A percentile compares a stretch with the other conserved stretches of the same genome.
Conservation (phyloP, 1,140 invertebrate species). For the Drosophila sproati region DNA sequence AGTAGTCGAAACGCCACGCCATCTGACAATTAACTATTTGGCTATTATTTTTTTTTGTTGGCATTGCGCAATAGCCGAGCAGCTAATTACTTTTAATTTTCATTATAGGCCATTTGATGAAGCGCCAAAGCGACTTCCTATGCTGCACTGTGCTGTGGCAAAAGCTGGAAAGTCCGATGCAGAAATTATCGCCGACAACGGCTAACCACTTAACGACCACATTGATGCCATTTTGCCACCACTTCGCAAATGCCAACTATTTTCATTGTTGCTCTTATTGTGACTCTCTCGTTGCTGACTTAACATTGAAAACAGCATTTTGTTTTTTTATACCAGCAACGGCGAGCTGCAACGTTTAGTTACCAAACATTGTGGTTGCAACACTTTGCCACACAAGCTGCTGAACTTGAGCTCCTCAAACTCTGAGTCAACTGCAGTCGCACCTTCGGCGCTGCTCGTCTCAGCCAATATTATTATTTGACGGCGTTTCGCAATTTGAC, state of each 20-base stretch:
- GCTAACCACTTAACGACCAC: slow-evolving; percentile 54
- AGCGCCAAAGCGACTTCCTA: slow-evolving; percentile 57
- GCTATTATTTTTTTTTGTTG: slow-evolving; percentile 25
- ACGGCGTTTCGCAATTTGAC: slow-evolving; percentile 19
- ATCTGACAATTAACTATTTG: slow-evolving; percentile 47
- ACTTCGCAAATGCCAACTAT: slow-evolving; percentile 33
- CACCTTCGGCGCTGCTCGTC: neutral
- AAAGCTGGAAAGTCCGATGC: slow-evolving; percentile 48
- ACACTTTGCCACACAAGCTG: slow-evolving; percentile 26
- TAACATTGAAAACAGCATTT: slow-evolving; percentile 66
- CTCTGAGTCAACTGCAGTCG: slow-evolving; percentile 28
- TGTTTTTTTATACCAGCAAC: slow-evolving; percentile 20
- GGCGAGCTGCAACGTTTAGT: neutral
- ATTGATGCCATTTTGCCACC: neutral
- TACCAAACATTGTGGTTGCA: slow-evolving; percentile 35
- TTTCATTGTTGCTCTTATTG: slow-evolving; percentile 30
- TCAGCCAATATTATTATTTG: slow-evolving; percentile 30
- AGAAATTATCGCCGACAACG: slow-evolving; percentile 42
- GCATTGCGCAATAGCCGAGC: slow-evolving; percentile 53
- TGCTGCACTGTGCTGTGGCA: slow-evolving; percentile 3
- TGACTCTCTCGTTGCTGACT: slow-evolving; percentile 14
- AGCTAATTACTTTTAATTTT: slow-evolving; percentile 75
- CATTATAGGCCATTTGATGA: slow-evolving; percentile 64
- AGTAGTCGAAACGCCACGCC: neutral
- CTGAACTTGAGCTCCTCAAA: slow-evolving; percentile 65